A percentile compares a stretch with the other conserved stretches of the same genome.
These are phyloP conservation scores for Tenthredo distinguenda DNA, from an alignment of 2,888 invertebrate species.

Conservation along the genomic window DNA sequence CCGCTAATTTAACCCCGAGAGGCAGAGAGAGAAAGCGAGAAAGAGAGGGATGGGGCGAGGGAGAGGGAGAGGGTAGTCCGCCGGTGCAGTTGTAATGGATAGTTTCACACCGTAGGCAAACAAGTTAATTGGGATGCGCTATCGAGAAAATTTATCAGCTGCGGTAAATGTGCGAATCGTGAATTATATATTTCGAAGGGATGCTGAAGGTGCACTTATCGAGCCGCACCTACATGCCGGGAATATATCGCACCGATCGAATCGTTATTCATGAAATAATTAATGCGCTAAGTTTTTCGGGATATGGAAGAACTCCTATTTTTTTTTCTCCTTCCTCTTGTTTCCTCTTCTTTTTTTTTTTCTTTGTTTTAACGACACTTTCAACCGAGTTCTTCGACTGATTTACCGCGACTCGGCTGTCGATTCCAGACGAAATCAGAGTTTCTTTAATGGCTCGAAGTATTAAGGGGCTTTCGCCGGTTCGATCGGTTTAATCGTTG, in stretches of 20 bases:
- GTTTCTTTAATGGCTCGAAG: conserved; percentile 9
- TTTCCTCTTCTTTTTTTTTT: neutral
- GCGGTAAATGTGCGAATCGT: conserved; percentile 18
- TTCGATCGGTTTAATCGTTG: conserved; percentile 39
- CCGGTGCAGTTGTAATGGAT: conserved; percentile 46
- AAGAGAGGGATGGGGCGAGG: too few species aligned
- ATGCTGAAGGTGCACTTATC: conserved; percentile 29
- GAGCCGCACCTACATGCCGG: neutral
- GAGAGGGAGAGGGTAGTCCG: conserved; percentile 1
- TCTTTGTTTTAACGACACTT: conserved; percentile 1
- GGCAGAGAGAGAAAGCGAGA: neutral
- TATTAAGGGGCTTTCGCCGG: neutral
- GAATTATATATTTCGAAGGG: conserved; percentile 1
- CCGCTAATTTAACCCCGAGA: conserved; percentile 43
- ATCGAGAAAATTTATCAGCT: conserved; percentile 49
- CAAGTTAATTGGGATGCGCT: conserved; percentile 51
- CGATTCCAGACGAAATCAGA: conserved; percentile 23
- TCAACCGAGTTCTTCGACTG: neutral
- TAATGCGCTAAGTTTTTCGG: neutral
- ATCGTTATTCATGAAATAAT: neutral
- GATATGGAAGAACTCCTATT: neutral
- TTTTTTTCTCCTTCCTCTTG: neutral
- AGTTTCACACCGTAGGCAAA: conserved; percentile 47
- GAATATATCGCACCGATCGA: neutral
- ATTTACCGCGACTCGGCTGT: conserved; percentile 7